Evolutionary conservation across 2,113 vertebrate genomes (phyloP).

Genomic region (Brachyhypopomus occidentalis): DNA sequence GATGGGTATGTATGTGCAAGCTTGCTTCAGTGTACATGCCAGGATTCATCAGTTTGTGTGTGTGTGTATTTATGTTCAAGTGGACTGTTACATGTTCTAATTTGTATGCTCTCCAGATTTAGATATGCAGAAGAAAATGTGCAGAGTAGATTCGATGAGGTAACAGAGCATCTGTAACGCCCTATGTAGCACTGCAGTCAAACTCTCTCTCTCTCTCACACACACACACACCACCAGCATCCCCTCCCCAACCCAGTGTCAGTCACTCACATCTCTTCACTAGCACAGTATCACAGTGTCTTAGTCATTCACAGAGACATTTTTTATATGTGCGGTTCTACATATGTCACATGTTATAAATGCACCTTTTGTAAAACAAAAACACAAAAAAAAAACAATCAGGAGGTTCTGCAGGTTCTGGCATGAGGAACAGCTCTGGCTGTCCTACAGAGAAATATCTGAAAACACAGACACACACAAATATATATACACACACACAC

Average conservation of each 20-base stretch:
- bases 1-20: neutral
- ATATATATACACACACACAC: no score
- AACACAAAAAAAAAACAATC: no score
- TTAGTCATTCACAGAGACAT: no score
- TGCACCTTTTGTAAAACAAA: no score
- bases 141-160: conserved; percentile 17
- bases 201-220: conserved; percentile 28
- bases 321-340: no score
- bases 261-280: no score
- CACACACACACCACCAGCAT: neutral
- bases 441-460: no score
- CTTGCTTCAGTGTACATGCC: neutral
- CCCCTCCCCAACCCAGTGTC: neutral
- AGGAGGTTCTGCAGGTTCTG: no score
- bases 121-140: neutral
- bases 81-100: neutral
- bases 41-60: neutral
- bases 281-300: no score
- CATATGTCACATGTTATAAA: no score
- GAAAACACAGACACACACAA: no score
- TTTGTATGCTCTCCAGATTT: neutral
- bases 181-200: neutral
- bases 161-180: neutral
- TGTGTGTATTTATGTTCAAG: neutral
- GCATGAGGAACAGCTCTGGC: no score